These are phyloP conservation scores for Scaptomyza polygonia DNA, from an alignment of 2,888 invertebrate species.

Conservation along the genomic window DNA sequence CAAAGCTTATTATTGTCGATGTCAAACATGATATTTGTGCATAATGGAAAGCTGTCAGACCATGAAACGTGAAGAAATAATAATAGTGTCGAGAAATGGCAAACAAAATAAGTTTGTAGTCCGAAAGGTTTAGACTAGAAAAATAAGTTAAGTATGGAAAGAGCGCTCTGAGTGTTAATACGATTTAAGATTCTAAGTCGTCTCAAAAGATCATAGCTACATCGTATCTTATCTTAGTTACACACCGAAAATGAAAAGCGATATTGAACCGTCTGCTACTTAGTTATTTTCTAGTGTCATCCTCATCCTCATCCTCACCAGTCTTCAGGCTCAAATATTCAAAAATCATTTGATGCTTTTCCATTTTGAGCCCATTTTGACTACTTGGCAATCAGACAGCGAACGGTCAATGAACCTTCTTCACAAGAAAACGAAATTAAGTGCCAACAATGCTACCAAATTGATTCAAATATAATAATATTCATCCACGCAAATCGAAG, in stretches of 20 bases:
- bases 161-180: too few species aligned
- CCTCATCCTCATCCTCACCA: background rate
- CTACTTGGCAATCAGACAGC: conserved; percentile 9
- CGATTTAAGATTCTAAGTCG: too few species aligned
- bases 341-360: conserved; percentile 9
- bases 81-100: background rate
- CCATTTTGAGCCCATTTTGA: conserved; percentile 5
- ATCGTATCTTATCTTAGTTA: too few species aligned
- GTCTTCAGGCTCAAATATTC: background rate
- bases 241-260: too few species aligned
- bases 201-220: too few species aligned
- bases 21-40: conserved; percentile 40
- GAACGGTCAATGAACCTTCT: conserved; percentile 14
- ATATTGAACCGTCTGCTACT: too few species aligned
- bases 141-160: too few species aligned
- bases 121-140: too few species aligned
- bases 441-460: conserved; percentile 21
- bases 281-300: too few species aligned
- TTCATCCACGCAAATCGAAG: conserved; percentile 39
- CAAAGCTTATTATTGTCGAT: conserved; percentile 37
- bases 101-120: background rate
- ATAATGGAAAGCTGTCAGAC: conserved; percentile 28
- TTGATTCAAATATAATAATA: conserved; percentile 20
- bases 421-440: conserved; percentile 3
- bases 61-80: background rate